A percentile compares a stretch with the other conserved stretches of the same genome.
phyloP scores from a whole-genome alignment of 2,888 invertebrate genomes.

The Reticulitermes lucifugus region DNA sequence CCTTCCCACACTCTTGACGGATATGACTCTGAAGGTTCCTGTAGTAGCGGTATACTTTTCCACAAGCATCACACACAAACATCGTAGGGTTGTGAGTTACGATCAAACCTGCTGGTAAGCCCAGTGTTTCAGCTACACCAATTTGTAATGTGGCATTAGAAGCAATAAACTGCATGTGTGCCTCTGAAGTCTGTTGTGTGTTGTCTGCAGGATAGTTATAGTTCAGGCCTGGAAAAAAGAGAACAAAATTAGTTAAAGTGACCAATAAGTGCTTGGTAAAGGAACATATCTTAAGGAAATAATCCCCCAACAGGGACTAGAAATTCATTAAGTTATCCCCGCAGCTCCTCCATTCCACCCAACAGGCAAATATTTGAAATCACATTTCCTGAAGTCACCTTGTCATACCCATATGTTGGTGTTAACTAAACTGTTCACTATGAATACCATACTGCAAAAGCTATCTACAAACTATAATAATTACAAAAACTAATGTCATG shows the following conservation, averaged over 20 bases:
- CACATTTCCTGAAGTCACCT: too few species aligned
- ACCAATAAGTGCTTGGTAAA: too few species aligned
- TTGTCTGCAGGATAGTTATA: not conserved
- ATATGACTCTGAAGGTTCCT: slow-evolving; percentile 51
- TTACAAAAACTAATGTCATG: too few species aligned
- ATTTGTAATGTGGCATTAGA: not conserved
- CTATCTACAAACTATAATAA: too few species aligned
- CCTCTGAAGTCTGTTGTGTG: not conserved
- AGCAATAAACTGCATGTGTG: not conserved
- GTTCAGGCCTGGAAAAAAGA: not conserved
- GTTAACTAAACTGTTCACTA: too few species aligned
- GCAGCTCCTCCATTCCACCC: too few species aligned
- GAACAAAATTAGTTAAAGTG: not conserved
- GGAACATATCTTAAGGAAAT: too few species aligned
- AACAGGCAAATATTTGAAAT: too few species aligned
- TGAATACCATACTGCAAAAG: too few species aligned
- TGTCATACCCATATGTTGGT: too few species aligned
- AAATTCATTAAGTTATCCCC: too few species aligned
- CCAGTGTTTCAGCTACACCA: not conserved
- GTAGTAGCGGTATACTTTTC: slow-evolving; percentile 48
- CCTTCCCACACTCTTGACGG: slow-evolving; percentile 52
- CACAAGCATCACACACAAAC: slow-evolving; percentile 47
- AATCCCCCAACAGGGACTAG: too few species aligned
- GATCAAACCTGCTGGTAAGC: not conserved
- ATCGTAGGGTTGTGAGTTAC: not conserved